Percentiles rank a stretch among this genome's conserved stretches.
Evolutionary conservation across 2,113 vertebrate species (phyloP).

Genomic region (Hipposideros armiger): DNA sequence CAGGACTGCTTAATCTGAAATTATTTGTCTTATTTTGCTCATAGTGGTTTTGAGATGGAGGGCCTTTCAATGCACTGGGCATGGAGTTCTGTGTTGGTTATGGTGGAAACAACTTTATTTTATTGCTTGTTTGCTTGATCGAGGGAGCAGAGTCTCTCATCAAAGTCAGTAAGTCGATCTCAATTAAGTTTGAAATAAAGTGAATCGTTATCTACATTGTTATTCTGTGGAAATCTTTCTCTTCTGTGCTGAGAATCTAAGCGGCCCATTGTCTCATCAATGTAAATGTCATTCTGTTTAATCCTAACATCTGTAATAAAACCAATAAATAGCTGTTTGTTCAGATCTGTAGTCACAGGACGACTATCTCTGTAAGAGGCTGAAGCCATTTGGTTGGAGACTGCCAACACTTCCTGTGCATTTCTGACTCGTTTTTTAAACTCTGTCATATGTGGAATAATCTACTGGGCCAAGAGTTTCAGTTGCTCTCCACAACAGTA

Average conservation of each 20-base stretch:
- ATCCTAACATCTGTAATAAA: conserved; percentile 22
- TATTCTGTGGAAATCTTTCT: conserved; percentile 40
- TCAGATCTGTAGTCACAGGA: neutral
- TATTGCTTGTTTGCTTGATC: neutral
- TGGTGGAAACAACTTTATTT: neutral
- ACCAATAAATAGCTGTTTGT: neutral
- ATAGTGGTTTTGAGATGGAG: neutral
- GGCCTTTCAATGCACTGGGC: neutral
- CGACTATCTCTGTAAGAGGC: neutral
- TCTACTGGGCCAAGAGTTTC: neutral
- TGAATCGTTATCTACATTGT: conserved; percentile 21
- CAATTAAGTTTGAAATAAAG: conserved; percentile 7
- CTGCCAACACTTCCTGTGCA: rapidly evolving
- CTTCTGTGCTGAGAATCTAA: conserved; percentile 12
- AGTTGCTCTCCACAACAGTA: neutral
- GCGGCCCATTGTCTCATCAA: neutral
- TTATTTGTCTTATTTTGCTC: conserved; percentile 10
- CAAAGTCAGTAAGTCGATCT: neutral
- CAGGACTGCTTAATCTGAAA: conserved; percentile 22
- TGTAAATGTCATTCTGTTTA: conserved; percentile 3
- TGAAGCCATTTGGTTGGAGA: neutral
- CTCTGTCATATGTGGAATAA: neutral
- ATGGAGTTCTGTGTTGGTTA: neutral
- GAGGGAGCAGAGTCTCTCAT: neutral
- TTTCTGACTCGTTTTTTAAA: neutral